These are phyloP conservation scores for Lepidurus couesii DNA, from an alignment of 1,140 invertebrate species.

Conservation along the genomic window DNA sequence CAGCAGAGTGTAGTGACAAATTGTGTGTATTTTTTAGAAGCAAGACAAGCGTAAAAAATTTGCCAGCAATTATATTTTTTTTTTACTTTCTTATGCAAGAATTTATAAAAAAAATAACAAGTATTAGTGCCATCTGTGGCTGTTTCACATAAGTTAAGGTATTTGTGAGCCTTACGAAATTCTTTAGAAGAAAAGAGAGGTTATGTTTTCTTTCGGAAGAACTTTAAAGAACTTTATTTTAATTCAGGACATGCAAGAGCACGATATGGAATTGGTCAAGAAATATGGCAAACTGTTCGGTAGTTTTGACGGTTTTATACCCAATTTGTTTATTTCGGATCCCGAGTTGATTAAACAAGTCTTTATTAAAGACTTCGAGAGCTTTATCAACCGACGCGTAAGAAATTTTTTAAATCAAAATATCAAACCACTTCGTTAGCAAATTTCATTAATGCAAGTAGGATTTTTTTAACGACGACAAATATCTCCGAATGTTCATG, in stretches of 20 bases:
- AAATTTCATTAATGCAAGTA: neutral
- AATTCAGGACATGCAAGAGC: constrained; percentile 24
- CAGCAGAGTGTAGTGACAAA: too few relatives aligned
- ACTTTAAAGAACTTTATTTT: neutral
- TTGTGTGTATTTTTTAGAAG: too few relatives aligned
- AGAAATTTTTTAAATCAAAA: constrained; percentile 5
- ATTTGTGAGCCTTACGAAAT: too few relatives aligned
- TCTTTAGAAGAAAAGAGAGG: too few relatives aligned
- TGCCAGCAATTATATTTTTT: too few relatives aligned
- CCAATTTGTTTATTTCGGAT: constrained; percentile 48
- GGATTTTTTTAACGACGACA: neutral
- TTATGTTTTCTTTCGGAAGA: too few relatives aligned
- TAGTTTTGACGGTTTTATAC: constrained; percentile 47
- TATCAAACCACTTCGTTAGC: neutral
- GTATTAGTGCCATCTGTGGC: too few relatives aligned
- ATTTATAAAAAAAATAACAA: too few relatives aligned
- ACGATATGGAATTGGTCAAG: constrained; percentile 24
- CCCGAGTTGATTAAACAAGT: constrained; percentile 49
- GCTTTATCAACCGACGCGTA: constrained; percentile 46
- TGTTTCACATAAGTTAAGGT: too few relatives aligned
- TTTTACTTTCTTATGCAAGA: too few relatives aligned
- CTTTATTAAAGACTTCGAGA: constrained; percentile 44
- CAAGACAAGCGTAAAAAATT: too few relatives aligned
- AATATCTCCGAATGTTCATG: constrained; percentile 31
- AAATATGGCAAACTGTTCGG: constrained; percentile 41